Evolutionary conservation across 2,888 invertebrate genomes (phyloP), one percentile per base, ranked within the genome.

Genomic region (Hirtodrosophila confusa): DNA sequence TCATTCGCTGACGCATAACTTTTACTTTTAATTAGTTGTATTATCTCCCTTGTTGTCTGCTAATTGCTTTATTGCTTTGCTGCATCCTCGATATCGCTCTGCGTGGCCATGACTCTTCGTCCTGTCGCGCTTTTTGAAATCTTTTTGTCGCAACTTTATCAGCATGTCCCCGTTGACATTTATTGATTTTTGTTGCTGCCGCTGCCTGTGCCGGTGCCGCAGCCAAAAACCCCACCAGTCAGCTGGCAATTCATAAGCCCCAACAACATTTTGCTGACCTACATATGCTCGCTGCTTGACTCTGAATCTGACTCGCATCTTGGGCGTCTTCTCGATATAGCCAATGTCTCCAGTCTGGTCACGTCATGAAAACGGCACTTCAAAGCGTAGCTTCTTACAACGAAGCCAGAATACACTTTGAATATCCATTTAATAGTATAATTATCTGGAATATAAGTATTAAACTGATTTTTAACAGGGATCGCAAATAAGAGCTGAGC

Each of bases 11-110:
- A 79, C 83, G 79, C 86, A 84, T 87, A 87, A 84, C 87, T 84
- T 84, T 84, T 85, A 85, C 86, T 85, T 87, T 84, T 84, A 84
- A 84, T 84, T 84, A 84, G 86, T 83, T 83, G 86, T 83, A 85
- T 84, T 84, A 82, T 84, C 86, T 86, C 80, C 86, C 80, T 80
- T 78, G 80, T 84, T 68, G 78, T 36, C 80, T 71, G 76, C 86
- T 84, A 84, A 84, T 84, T 84, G 88, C 84, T 84, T 84, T 84
- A 84, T 86, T 84, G 78, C 87, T 70, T 45, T 62, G 58, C 57
- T 36, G 50, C 70, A 77, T 51, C 58, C 56, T 50, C 72, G 62
- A 75, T 75, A 56, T 36, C 51, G 39, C 29, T 51, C 57, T 57
- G 36, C 39, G 49, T 27, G 61, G 66, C n/a, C 45, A 54, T 58